Evolutionary conservation across 2,797 vertebrate species (phyloP).

Genomic region (Leptoclinus maculatus): DNA sequence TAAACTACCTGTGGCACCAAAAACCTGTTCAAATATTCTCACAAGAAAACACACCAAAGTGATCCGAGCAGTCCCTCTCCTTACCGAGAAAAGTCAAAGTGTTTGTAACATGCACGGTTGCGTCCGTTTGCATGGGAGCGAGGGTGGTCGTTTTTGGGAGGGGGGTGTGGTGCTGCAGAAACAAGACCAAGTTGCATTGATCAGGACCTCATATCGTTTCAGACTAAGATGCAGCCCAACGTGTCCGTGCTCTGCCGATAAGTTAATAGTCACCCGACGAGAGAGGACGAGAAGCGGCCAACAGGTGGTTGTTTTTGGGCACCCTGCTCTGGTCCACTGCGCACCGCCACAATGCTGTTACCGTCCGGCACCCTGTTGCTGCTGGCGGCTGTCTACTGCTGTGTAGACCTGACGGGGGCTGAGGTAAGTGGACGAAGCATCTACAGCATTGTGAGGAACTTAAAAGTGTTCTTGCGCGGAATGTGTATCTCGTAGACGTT

Average conservation of each 20-base stretch:
- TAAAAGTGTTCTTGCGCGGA: neutral
- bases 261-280: conserved; percentile 39
- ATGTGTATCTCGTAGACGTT: neutral
- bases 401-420: conserved; percentile 64
- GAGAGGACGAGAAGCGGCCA: conserved; percentile 34
- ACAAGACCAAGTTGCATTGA: conserved; percentile 75
- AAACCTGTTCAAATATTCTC: conserved; percentile 40
- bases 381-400: conserved; percentile 65
- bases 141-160: conserved; percentile 81
- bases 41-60: conserved; percentile 53
- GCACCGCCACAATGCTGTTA: conserved; percentile 75
- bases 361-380: conserved; percentile 66
- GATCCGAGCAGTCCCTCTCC: conserved; percentile 74
- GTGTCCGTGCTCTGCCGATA: conserved; percentile 64
- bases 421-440: conserved; percentile 74
- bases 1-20: conserved; percentile 4
- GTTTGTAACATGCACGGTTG: conserved; percentile 72
- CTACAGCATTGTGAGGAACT: neutral
- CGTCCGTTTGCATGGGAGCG: conserved; percentile 68
- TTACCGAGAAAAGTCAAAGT: conserved; percentile 78
- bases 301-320: conserved; percentile 61
- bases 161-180: conserved; percentile 82
- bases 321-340: conserved; percentile 47
- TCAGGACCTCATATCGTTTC: conserved; percentile 78
- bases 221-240: conserved; percentile 84